Conservation (phyloP, 2,797 vertebrate species). For the Rhynchonycteris naso region DNA sequence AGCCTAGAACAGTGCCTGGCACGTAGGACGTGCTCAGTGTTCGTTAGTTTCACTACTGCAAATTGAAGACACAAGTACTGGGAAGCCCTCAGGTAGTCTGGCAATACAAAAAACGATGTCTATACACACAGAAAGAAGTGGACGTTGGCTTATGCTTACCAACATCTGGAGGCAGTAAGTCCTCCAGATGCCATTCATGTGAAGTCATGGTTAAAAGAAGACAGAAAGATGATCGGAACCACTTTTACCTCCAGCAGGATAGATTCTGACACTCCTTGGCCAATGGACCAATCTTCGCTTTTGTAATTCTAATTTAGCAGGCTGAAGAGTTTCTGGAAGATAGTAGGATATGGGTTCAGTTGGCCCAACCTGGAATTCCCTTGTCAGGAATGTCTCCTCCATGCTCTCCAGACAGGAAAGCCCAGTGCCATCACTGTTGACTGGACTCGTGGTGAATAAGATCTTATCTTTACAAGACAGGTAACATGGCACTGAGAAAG, state of each 20-base stretch:
- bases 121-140: background rate
- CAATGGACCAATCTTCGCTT: background rate
- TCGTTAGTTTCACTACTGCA: background rate
- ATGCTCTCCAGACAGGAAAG: background rate
- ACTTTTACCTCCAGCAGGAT: background rate
- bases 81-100: background rate
- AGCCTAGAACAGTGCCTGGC: background rate
- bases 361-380: background rate
- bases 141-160: background rate
- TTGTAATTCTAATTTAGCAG: background rate
- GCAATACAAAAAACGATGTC: background rate
- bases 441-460: background rate
- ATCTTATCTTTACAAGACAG: background rate
- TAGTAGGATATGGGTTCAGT: background rate
- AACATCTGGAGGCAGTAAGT: background rate
- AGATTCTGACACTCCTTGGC: background rate
- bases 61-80: background rate
- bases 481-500: background rate
- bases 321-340: conserved; percentile 4
- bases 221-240: background rate
- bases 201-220: background rate
- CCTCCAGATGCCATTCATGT: background rate
- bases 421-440: background rate
- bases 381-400: background rate
- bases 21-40: background rate